These are phyloP conservation scores for Pygoscelis adeliae DNA, from an alignment of 2,113 vertebrate species.

Conservation along the genomic window DNA sequence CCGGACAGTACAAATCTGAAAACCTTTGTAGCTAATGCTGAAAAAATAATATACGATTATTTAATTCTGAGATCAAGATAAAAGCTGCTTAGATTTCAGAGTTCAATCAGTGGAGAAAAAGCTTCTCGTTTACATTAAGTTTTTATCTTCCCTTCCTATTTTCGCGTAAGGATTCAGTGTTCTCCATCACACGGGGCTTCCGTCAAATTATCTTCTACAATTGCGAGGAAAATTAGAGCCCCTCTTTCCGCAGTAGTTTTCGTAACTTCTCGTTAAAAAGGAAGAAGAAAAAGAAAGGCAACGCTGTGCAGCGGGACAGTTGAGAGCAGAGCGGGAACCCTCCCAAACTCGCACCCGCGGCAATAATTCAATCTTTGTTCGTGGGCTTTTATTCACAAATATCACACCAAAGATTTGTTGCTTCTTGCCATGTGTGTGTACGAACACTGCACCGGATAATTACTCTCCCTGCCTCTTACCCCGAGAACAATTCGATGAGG, in stretches of 20 bases:
- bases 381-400: neutral
- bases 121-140: slow-evolving; percentile 5
- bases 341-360: neutral
- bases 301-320: neutral
- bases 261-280: neutral
- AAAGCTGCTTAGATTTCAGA: slow-evolving; percentile 44
- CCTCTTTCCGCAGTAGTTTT: neutral
- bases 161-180: neutral
- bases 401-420: slow-evolving; percentile 4
- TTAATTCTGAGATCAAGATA: slow-evolving; percentile 65
- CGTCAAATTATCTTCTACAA: neutral
- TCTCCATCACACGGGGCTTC: neutral
- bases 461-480: neutral
- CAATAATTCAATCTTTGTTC: slow-evolving; percentile 19
- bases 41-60: slow-evolving; percentile 49
- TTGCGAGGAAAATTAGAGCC: neutral
- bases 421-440: neutral
- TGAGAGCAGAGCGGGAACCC: neutral
- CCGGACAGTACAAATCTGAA: neutral
- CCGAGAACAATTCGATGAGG: slow-evolving; percentile 45
- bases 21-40: slow-evolving; percentile 23
- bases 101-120: neutral
- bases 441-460: neutral
- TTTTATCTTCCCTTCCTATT: neutral
- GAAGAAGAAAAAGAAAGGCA: too few relatives aligned